These are phyloP conservation scores for Odontomyia ornata DNA, from an alignment of 2,888 invertebrate genomes.

Conservation along the genomic window DNA sequence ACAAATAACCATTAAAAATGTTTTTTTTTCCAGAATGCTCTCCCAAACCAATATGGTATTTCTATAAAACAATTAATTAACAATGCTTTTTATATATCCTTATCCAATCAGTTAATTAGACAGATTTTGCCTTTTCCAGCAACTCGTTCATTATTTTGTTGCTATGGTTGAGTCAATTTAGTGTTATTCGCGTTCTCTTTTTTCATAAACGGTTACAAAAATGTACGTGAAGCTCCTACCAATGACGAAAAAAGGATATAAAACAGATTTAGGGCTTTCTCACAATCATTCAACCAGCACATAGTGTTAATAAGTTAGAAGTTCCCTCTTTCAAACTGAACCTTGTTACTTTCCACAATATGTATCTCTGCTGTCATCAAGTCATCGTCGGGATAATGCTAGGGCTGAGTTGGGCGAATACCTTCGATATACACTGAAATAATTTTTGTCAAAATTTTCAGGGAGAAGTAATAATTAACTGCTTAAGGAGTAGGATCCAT, in stretches of 20 bases:
- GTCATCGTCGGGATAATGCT: neutral
- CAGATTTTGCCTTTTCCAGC: too few species aligned
- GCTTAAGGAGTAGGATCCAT: too few species aligned
- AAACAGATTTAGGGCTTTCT: slow-evolving; percentile 36
- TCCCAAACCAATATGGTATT: too few species aligned
- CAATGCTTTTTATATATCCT: too few species aligned
- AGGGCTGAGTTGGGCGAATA: neutral
- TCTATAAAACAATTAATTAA: too few species aligned
- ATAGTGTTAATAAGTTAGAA: slow-evolving; percentile 37
- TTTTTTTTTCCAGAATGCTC: too few species aligned
- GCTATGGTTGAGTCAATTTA: neutral
- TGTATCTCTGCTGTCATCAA: slow-evolving; percentile 30
- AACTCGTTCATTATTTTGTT: neutral
- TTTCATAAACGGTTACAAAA: neutral
- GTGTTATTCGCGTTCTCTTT: neutral
- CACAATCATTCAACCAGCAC: slow-evolving; percentile 41
- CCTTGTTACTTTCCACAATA: neutral
- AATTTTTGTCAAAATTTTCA: too few species aligned
- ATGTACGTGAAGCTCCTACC: slow-evolving; percentile 10
- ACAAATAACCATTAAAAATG: too few species aligned
- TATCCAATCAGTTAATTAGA: too few species aligned
- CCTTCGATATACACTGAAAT: too few species aligned
- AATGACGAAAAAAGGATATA: slow-evolving; percentile 1
- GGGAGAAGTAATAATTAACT: too few species aligned
- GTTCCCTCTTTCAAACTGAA: slow-evolving; percentile 27